Percentiles rank a stretch among this genome's conserved stretches.
Evolutionary conservation across 2,113 vertebrate species (phyloP).

Genomic region (Notechis scutatus): DNA sequence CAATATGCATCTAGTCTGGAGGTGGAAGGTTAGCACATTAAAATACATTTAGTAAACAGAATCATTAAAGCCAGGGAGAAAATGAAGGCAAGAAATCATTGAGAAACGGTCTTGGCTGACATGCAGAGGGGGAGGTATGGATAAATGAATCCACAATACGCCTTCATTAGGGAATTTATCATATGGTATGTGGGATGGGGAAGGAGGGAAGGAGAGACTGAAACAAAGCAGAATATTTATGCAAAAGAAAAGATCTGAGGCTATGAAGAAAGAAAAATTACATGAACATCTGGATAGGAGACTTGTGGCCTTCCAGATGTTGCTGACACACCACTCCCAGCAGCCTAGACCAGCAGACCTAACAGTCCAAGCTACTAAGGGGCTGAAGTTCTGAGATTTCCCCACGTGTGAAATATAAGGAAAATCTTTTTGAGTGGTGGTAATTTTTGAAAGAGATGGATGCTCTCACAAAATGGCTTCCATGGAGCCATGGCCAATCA

Average conservation of each 20-base stretch:
- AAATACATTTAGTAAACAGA: slow-evolving; percentile 52
- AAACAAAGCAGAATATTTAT: neutral
- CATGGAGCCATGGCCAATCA: neutral
- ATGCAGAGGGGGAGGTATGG: neutral
- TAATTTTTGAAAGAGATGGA: neutral
- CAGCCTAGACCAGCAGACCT: neutral
- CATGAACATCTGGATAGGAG: neutral
- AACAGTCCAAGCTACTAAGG: neutral
- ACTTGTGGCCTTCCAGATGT: neutral
- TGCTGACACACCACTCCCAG: neutral
- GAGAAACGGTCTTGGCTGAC: slow-evolving; percentile 18
- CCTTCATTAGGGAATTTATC: neutral
- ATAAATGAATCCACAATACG: slow-evolving; percentile 1
- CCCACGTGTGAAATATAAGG: neutral
- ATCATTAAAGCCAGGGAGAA: slow-evolving; percentile 20
- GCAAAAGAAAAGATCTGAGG: neutral
- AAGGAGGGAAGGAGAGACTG: neutral
- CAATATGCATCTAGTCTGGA: slow-evolving; percentile 19
- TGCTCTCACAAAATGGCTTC: neutral
- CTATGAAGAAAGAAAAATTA: neutral
- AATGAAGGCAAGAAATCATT: slow-evolving; percentile 49
- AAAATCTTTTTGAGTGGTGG: neutral
- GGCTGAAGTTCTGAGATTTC: neutral
- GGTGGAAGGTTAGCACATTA: slow-evolving; percentile 52
- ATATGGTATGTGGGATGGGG: neutral